These are phyloP conservation scores for Halocynthia roretzi DNA, from an alignment of 23 tunicate species.

Conservation along the genomic window DNA sequence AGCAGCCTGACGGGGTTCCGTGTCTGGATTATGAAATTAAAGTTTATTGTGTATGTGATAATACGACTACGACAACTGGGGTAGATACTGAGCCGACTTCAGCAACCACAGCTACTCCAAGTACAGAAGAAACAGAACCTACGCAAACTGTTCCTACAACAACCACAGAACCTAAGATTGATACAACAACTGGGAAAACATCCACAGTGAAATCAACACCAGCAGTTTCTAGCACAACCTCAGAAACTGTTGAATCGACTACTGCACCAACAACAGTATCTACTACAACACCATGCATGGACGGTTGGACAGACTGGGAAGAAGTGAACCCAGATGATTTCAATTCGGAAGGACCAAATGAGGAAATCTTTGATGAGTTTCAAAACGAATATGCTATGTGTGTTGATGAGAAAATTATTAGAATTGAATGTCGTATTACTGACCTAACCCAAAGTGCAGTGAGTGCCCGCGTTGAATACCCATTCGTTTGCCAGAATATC, in stretches of 20 bases:
- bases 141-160: neutral
- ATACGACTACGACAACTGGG: neutral
- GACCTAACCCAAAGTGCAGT: no score
- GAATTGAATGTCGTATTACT: no score
- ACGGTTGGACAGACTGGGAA: no score
- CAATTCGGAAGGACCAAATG: no score
- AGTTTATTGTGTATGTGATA: constrained; percentile 19
- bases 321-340: no score
- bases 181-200: neutral
- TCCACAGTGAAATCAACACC: neutral
- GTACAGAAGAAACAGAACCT: neutral
- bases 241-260: neutral
- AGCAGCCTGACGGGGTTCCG: constrained; percentile 7
- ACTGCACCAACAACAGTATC: constrained; percentile 4
- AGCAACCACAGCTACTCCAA: neutral
- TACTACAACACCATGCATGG: no score
- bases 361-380: no score
- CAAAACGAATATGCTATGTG: no score
- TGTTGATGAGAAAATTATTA: no score
- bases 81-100: neutral
- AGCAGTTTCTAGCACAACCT: neutral
- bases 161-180: neutral
- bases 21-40: constrained; percentile 18
- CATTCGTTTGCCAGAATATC: no score
- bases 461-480: no score